phyloP scores from a whole-genome alignment of 2,113 vertebrate genomes.

The Tetrax tetrax region DNA sequence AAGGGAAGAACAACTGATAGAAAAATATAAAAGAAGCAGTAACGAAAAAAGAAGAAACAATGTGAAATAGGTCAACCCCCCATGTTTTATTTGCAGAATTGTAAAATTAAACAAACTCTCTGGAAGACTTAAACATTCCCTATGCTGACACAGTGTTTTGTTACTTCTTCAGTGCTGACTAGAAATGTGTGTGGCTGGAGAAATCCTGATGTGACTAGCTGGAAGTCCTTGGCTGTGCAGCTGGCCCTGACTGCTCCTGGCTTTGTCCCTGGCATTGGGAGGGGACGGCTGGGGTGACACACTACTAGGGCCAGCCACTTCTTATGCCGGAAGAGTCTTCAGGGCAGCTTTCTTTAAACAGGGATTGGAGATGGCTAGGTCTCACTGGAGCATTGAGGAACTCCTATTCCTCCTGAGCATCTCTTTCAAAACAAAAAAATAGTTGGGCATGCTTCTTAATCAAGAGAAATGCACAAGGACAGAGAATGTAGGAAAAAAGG shows the following conservation, averaged over 20 bases:
- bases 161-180: not conserved
- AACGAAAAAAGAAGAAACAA: not conserved
- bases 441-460: not conserved
- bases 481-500: not conserved
- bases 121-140: not conserved
- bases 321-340: not conserved
- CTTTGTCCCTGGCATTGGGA: not conserved
- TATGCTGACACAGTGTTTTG: not conserved
- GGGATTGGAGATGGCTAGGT: not conserved
- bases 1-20: not conserved
- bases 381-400: not conserved
- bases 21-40: not conserved
- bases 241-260: not conserved
- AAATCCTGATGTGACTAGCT: not conserved
- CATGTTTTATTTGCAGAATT: not conserved
- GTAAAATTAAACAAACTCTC: not conserved
- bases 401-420: accelerated
- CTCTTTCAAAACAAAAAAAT: not conserved
- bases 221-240: not conserved
- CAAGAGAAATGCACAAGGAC: not conserved
- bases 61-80: not conserved
- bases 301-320: not conserved
- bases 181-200: not conserved
- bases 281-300: not conserved
- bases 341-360: not conserved